Evolutionary conservation across 2,888 invertebrate species (phyloP).

Genomic region (Polietes domitor): DNA sequence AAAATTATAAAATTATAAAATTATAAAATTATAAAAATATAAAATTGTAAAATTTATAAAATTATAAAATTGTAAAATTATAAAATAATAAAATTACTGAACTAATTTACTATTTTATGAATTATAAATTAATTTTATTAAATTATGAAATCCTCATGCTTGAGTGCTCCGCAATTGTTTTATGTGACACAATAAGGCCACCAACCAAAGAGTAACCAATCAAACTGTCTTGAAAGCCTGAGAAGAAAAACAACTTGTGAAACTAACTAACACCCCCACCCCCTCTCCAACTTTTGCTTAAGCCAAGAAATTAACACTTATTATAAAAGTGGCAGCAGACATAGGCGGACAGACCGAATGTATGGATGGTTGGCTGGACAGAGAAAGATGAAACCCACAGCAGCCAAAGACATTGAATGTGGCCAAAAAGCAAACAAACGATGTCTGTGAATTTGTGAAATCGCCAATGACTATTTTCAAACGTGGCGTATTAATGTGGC

Average conservation of each 20-base stretch:
- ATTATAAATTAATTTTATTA: background rate
- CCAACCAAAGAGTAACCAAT: background rate
- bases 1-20: too few relatives aligned
- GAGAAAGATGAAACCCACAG: background rate
- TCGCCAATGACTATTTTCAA: background rate
- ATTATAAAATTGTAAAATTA: too few relatives aligned
- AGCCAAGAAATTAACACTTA: background rate
- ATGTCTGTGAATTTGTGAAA: slow-evolving; percentile 3
- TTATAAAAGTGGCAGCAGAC: background rate
- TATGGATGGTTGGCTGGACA: background rate
- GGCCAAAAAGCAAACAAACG: background rate
- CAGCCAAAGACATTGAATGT: background rate
- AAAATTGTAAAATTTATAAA: too few relatives aligned
- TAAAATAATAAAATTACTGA: too few relatives aligned
- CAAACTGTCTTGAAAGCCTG: background rate
- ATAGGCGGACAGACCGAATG: background rate
- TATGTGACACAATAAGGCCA: background rate
- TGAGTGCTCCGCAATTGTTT: background rate
- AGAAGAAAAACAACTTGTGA: too few relatives aligned
- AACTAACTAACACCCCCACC: too few relatives aligned
- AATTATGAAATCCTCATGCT: background rate
- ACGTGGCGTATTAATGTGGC: background rate
- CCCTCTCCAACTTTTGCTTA: background rate
- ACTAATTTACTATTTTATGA: too few relatives aligned
- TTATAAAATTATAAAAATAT: too few relatives aligned